phyloP scores from a whole-genome alignment of 2,888 invertebrate species.

The Zhuqinia jingwanae region DNA sequence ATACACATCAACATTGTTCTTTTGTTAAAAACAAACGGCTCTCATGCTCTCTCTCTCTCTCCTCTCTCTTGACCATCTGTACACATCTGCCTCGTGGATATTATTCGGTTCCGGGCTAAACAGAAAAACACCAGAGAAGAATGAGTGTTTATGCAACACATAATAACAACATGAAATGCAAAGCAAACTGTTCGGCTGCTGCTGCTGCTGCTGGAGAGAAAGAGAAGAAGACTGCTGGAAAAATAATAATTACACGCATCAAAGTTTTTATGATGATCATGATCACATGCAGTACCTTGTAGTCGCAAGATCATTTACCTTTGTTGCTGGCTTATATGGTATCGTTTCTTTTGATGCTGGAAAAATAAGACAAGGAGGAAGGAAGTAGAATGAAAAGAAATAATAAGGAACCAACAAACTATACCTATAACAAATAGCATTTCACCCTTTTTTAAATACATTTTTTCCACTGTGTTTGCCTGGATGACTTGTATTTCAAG shows the following conservation, averaged over 20 bases:
- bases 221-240: slow-evolving; percentile 28
- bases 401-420: neutral
- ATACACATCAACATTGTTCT: slow-evolving; percentile 43
- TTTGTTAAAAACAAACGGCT: slow-evolving; percentile 47
- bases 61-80: slow-evolving; percentile 64
- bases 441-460: too few species aligned
- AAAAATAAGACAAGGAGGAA: neutral
- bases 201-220: neutral
- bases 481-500: too few species aligned
- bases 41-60: too few species aligned
- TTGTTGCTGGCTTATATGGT: slow-evolving; percentile 29
- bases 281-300: slow-evolving; percentile 22
- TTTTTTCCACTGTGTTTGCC: too few species aligned
- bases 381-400: neutral
- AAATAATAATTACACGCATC: slow-evolving; percentile 53
- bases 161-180: neutral
- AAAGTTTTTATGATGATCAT: too few species aligned
- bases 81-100: slow-evolving; percentile 57
- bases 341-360: slow-evolving; percentile 1
- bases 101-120: neutral
- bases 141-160: neutral
- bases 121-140: neutral
- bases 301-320: neutral
- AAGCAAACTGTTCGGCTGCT: slow-evolving; percentile 20
- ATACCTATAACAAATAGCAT: too few species aligned